Evolutionary conservation across 2,113 vertebrate species (phyloP).

Genomic region (Solenodon paradoxus): DNA sequence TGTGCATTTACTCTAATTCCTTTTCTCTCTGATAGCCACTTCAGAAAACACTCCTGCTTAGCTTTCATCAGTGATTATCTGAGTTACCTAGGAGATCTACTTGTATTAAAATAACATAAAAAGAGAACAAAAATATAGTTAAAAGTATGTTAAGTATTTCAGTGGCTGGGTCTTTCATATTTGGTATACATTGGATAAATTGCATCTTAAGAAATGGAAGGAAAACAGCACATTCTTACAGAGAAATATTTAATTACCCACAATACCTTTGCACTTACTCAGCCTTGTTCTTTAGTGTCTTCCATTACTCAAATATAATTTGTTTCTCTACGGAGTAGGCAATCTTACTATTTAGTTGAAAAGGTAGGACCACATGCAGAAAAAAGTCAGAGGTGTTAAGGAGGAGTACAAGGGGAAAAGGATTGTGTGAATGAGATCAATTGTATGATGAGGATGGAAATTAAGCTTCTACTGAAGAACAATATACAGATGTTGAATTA

Average conservation of each 20-base stretch:
- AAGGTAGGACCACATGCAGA: neutral
- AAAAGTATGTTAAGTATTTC: neutral
- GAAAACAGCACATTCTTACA: neutral
- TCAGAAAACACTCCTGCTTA: neutral
- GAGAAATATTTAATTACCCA: neutral
- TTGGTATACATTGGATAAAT: neutral
- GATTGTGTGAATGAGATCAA: no score
- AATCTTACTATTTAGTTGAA: accelerated
- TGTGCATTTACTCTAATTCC: neutral
- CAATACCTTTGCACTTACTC: neutral
- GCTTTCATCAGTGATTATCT: neutral
- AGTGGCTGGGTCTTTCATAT: neutral
- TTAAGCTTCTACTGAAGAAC: no score
- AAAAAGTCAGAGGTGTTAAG: neutral
- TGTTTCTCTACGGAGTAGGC: neutral
- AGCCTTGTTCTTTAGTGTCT: neutral
- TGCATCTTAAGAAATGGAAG: neutral
- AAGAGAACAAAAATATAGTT: slow-evolving; percentile 4
- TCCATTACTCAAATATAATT: neutral
- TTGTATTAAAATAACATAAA: slow-evolving; percentile 10
- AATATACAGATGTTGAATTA: no score
- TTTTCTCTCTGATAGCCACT: neutral
- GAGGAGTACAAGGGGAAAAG: no score
- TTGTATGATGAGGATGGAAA: no score
- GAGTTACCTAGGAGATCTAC: neutral